Conservation (phyloP, 2,797 vertebrate species). For the Pipistrellus kuhlii region DNA sequence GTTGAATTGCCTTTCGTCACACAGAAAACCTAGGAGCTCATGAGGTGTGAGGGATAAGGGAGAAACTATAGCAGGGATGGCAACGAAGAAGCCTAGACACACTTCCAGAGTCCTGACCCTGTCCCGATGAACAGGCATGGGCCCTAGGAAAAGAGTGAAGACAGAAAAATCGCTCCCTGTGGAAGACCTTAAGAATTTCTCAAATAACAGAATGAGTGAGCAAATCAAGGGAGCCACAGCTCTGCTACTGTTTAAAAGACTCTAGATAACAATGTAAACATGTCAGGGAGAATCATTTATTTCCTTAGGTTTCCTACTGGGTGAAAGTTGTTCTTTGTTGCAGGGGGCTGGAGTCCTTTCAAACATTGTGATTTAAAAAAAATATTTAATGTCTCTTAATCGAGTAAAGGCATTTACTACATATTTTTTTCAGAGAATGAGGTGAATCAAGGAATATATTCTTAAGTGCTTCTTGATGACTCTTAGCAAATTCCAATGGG, state of each 20-base stretch:
- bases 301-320: constrained; percentile 50
- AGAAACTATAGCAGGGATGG: constrained; percentile 54
- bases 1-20: constrained; percentile 63
- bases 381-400: not conserved
- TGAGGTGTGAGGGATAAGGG: constrained; percentile 56
- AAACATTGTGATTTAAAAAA: not conserved
- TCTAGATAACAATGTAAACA: constrained; percentile 70
- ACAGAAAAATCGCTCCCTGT: constrained; percentile 86
- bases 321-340: not conserved
- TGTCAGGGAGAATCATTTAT: constrained; percentile 63
- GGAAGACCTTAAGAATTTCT: constrained; percentile 83
- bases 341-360: not conserved
- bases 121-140: constrained; percentile 77
- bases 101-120: constrained; percentile 76
- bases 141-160: constrained; percentile 81
- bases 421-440: not conserved
- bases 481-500: not conserved
- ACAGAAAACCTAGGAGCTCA: constrained; percentile 62
- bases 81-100: constrained; percentile 71
- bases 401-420: not conserved
- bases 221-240: constrained; percentile 81
- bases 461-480: not conserved
- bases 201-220: constrained; percentile 85
- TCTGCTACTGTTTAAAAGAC: constrained; percentile 82
- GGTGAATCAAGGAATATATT: not conserved